Evolutionary conservation across 1,140 invertebrate species (phyloP).

Genomic region (Drosophila neocordata): DNA sequence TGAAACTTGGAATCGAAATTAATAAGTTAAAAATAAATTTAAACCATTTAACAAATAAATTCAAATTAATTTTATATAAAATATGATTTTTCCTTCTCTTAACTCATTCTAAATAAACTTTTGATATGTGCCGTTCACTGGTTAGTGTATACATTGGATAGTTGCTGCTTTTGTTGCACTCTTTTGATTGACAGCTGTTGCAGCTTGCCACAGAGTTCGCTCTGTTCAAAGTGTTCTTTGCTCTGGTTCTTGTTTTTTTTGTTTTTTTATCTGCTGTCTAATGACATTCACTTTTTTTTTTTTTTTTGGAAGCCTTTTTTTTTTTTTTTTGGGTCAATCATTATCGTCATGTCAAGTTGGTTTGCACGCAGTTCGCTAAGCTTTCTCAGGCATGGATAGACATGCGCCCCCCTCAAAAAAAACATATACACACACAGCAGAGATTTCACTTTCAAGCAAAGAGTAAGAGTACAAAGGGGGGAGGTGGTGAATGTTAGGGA

Average conservation of each 20-base stretch:
- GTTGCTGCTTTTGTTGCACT: conserved; percentile 40
- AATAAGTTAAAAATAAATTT: no score
- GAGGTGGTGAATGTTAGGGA: neutral
- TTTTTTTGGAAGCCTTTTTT: conserved; percentile 12
- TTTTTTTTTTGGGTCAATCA: conserved; percentile 73
- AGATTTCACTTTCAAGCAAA: conserved; percentile 79
- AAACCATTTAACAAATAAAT: neutral
- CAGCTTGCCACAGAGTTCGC: conserved; percentile 39
- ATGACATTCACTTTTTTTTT: conserved; percentile 75
- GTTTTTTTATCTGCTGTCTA: conserved; percentile 71
- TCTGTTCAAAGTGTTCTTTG: conserved; percentile 30
- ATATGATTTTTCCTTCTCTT: no score
- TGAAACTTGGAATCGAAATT: no score
- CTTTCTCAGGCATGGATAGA: conserved; percentile 39
- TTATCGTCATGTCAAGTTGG: conserved; percentile 76
- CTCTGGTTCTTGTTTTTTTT: conserved; percentile 51
- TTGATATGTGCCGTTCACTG: neutral
- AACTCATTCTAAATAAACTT: neutral
- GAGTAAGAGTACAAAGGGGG: conserved; percentile 65
- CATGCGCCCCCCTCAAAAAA: conserved; percentile 35
- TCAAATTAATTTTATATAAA: no score
- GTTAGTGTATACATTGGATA: conserved; percentile 11
- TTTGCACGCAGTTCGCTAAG: conserved; percentile 76
- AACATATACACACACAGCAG: conserved; percentile 11
- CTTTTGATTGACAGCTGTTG: conserved; percentile 75